Base-by-base conservation (phyloP, 30 jellyfish, hydroid and myxozoan species). In the Pseudorhiza aurosa region DNA sequence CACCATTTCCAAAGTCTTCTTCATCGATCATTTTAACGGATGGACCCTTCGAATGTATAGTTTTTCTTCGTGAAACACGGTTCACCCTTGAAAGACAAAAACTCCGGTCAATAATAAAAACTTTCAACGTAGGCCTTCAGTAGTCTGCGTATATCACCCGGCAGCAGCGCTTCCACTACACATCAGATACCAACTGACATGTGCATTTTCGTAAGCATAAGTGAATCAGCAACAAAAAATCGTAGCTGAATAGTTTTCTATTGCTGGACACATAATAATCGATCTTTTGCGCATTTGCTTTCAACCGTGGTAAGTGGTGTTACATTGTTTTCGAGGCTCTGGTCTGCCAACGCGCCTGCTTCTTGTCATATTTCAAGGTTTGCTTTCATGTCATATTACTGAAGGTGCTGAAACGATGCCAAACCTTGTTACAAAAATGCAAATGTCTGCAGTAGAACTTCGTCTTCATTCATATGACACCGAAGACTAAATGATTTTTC, bases 1-100 rank as follows among this genome's bases (percentile, higher is more conserved):
- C 56, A 74, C 87, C 87, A 74, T 46, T 33, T 51, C 87, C 87
- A 57, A 33, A 74, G 25, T 74, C 87, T 37, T 74, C 87, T 55
- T 74, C 87, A 32, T 74, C 76, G 24, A 8, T 22, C 73, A 57
- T 74, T 29, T 37, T 55, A 31, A 30, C 1, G 2, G 56, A 2
- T 1, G 29, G 43, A 47, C 65, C 22, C 22, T 62, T 74, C 11
- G 76, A 74, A 27, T 74, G 60, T 37, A 74, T 31, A 7, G 87
- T 74, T 19, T 56, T 50, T 31, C 87, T 57, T 39, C 87, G 53
- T 2, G 18, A 18, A 39, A 33, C 25, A 7, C 82, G 82, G 32
- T 4, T 14, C 0, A 35, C 58, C 77, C 77, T 64, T 32, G 9
- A 12, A 64, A n/a, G n/a, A n/a, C n/a, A n/a, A n/a, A n/a, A n/a